Evolutionary conservation across 2,797 vertebrate genomes (phyloP).

Genomic region (Phalanger gymnotis): DNA sequence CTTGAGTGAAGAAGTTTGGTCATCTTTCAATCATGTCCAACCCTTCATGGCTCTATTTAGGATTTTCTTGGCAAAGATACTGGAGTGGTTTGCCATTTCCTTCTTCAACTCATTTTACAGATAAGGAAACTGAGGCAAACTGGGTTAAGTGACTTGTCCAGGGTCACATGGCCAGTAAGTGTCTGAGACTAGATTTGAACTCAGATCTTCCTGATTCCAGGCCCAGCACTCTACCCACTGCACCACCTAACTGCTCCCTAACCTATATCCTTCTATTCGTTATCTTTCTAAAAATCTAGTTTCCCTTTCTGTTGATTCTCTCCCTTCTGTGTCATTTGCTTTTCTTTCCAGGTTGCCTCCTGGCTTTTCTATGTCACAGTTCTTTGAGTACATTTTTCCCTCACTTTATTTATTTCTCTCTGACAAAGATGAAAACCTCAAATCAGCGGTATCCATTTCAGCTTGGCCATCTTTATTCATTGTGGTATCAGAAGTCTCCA

Average conservation of each 20-base stretch:
- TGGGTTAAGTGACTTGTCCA: background rate
- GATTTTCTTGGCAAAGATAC: no score
- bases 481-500: accelerated
- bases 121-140: background rate
- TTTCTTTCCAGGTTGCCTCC: background rate
- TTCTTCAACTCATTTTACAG: no score
- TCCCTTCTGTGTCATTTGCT: background rate
- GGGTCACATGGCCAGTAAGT: background rate
- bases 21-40: no score
- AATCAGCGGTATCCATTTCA: background rate
- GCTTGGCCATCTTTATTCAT: background rate
- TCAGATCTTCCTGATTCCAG: background rate
- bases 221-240: background rate
- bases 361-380: background rate
- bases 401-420: background rate
- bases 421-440: background rate
- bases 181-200: background rate
- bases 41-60: no score
- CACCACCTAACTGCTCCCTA: background rate
- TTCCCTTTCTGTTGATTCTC: background rate
- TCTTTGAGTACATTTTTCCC: background rate
- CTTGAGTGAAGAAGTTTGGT: background rate
- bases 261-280: background rate
- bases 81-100: no score
- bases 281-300: background rate